A percentile compares a stretch with the other conserved stretches of the same genome.
phyloP scores from a whole-genome alignment of 2,797 vertebrate species.

The Chaenodraco wilsoni region DNA sequence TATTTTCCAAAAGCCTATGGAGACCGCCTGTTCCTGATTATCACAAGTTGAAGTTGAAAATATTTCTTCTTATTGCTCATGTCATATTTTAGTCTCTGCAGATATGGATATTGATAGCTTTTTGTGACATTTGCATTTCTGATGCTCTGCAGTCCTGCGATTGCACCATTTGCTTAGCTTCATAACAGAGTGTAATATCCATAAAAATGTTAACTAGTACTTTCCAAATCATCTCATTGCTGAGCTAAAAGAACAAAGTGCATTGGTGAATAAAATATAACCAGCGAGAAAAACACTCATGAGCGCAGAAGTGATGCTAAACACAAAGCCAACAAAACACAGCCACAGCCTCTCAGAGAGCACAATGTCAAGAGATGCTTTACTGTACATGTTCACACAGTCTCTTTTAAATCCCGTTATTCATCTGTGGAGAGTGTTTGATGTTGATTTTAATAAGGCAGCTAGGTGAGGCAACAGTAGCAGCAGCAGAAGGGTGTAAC shows the following conservation, averaged over 20 bases:
- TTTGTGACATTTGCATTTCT: conserved; percentile 30
- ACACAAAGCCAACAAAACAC: conserved; percentile 31
- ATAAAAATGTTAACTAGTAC: conserved; percentile 13
- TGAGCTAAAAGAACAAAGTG: conserved; percentile 25
- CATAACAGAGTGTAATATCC: neutral
- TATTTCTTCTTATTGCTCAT: neutral
- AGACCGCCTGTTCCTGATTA: neutral
- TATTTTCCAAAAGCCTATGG: no score
- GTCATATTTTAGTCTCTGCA: conserved; percentile 3
- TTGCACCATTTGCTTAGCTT: conserved; percentile 12
- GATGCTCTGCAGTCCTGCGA: conserved; percentile 14
- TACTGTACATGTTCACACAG: conserved; percentile 67
- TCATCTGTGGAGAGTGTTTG: conserved; percentile 70
- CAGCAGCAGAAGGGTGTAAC: conserved; percentile 55
- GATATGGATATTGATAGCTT: neutral
- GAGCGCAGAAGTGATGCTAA: conserved; percentile 20
- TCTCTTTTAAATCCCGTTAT: conserved; percentile 69
- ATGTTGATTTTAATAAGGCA: conserved; percentile 79
- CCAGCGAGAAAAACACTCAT: conserved; percentile 31
- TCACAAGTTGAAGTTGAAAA: neutral
- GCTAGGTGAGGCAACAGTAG: conserved; percentile 74
- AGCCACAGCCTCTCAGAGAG: conserved; percentile 19
- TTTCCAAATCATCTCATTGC: conserved; percentile 18
- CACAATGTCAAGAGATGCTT: conserved; percentile 43
- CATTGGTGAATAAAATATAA: conserved; percentile 24